Base-by-base conservation (phyloP, 2,113 vertebrate genomes). In the Sarotherodon lohbergeri region DNA sequence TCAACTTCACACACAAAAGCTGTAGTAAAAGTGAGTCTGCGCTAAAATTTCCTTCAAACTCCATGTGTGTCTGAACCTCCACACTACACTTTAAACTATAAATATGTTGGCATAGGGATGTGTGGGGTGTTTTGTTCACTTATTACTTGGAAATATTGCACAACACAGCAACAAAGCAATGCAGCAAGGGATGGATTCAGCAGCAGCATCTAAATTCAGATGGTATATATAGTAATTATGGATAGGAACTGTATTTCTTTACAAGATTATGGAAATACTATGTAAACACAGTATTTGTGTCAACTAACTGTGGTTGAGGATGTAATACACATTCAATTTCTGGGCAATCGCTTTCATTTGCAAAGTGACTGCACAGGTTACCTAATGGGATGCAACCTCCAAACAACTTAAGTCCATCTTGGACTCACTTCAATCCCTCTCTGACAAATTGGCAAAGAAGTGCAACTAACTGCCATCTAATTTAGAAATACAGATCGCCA, bases 1-100 rank as follows among this genome's bases (percentile, higher is more conserved):
- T 86, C 83, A 59, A 86, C 73, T 84, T 32, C 32, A 80, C 50
- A 83, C n/a, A 79, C 50, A 87, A 86, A 86, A 56, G 86, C 16
- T 68, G 61, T 84, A 89, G 76, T 22, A 71, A 81, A 48, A 84
- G 17, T 32, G 4, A 2, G 13, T 14, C 50, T 50, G 34, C 9
- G 12, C 17, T 39, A 6, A 6, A 88, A 86, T 61, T 81, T 63
- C 6, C 5, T 59, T 78, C 9, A 46, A 83, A 59, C 2, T 27
- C 27, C 11, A 17, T 83, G 13, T 27, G 71, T 54, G 41, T 76
- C 71, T 24, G 12, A 56, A 81, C 43, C 71, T 41, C 54, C 24
- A 27, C 13, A 48, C 71, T 82, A 24, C 9, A 66, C 80, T 36
- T 86, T 34, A 19, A 9, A 61, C 17, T 81, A 41, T 16, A 81